Percentiles rank a stretch among this genome's conserved stretches.
Conservation (phyloP, 2,113 vertebrate species). For the Sinosuthora webbiana region DNA sequence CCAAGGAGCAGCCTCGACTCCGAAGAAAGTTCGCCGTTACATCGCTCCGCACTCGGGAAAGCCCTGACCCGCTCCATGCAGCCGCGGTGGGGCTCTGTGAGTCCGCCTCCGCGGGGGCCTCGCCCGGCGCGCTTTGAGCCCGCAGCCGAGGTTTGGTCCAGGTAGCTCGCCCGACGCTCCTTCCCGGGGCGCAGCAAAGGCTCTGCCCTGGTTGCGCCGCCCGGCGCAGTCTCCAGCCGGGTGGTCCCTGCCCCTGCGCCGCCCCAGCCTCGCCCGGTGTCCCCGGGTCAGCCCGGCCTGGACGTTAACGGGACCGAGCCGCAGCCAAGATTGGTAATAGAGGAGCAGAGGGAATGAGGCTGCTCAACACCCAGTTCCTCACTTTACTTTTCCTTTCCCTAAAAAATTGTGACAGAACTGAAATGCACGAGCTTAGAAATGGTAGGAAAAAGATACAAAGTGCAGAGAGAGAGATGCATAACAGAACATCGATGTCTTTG, state of each 20-base stretch:
- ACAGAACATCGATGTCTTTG: background rate
- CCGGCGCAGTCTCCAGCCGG: background rate
- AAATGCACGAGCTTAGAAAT: background rate
- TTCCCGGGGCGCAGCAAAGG: background rate
- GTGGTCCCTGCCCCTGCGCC: background rate
- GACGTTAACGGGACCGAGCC: background rate
- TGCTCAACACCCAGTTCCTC: background rate
- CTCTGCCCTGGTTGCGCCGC: background rate
- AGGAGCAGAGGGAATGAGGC: background rate
- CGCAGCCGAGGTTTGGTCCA: background rate
- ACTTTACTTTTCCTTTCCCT: background rate
- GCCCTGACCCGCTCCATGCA: background rate
- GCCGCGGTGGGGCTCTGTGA: background rate
- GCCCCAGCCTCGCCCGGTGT: background rate
- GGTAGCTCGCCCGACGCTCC: background rate
- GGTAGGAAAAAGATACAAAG: background rate
- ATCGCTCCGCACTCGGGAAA: background rate
- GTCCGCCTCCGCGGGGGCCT: background rate
- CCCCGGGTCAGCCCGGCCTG: background rate
- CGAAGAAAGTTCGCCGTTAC: background rate
- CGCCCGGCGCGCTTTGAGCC: background rate
- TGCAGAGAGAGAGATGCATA: background rate
- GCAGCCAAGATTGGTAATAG: background rate
- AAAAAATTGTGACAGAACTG: background rate
- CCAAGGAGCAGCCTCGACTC: background rate